Percentiles rank a stretch among this genome's conserved stretches.
These are phyloP conservation scores for Drosophila mayaguana DNA, from an alignment of 2,888 invertebrate species.

Conservation along the genomic window DNA sequence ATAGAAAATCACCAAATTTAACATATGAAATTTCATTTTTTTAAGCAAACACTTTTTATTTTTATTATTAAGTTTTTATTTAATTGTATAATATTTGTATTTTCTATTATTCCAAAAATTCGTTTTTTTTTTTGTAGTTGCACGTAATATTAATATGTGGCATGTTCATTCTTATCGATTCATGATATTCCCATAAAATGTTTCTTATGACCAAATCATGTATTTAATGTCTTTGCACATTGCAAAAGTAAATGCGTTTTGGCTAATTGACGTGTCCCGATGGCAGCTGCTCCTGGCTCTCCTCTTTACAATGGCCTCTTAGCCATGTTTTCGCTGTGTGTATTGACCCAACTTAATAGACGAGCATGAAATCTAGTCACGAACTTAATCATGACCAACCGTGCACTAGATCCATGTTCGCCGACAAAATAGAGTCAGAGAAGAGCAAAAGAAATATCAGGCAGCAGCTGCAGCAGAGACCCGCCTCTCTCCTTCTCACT, in stretches of 20 bases:
- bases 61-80: background rate
- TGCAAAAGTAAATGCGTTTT: conserved; percentile 40
- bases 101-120: background rate
- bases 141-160: background rate
- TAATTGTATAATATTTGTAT: background rate
- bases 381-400: conserved; percentile 86
- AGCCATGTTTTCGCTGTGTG: conserved; percentile 55
- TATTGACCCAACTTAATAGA: conserved; percentile 86
- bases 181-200: conserved; percentile 26
- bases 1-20: no score
- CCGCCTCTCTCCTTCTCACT: background rate
- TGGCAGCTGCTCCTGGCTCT: conserved; percentile 31
- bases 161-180: conserved; percentile 2
- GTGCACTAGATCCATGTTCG: conserved; percentile 86
- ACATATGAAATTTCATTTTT: no score
- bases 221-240: conserved; percentile 32
- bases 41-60: background rate
- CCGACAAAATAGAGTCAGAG: conserved; percentile 86
- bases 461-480: conserved; percentile 19
- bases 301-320: conserved; percentile 29
- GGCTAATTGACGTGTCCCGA: conserved; percentile 58
- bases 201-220: conserved; percentile 22
- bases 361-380: conserved; percentile 86
- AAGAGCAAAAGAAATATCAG: conserved; percentile 54
- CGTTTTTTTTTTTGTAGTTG: background rate